Percentiles rank a stretch among this genome's conserved stretches.
phyloP scores from a whole-genome alignment of 2,888 invertebrate genomes.

The Mylabris sibirica region DNA sequence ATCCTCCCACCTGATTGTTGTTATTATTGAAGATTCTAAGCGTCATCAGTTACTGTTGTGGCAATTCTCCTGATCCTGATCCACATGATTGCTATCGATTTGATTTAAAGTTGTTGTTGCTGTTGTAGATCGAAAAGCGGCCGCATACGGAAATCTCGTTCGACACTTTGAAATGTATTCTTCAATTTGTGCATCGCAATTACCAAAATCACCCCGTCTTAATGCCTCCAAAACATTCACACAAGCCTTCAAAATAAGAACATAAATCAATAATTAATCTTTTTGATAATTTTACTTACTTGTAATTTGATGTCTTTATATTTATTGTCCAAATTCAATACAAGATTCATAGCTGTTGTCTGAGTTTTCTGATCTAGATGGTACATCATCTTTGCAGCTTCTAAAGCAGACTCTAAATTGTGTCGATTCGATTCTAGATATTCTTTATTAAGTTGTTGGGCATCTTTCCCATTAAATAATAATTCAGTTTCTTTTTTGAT shows the following conservation, averaged over 20 bases:
- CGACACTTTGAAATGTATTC: conserved; percentile 78
- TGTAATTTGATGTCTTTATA: conserved; percentile 64
- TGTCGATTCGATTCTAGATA: conserved; percentile 69
- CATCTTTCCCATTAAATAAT: conserved; percentile 67
- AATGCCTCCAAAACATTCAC: conserved; percentile 80
- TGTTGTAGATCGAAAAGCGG: conserved; percentile 69
- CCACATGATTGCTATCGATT: conserved; percentile 50
- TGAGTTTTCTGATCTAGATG: conserved; percentile 74
- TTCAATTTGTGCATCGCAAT: conserved; percentile 72
- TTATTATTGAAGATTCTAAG: conserved; percentile 17
- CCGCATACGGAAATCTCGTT: conserved; percentile 79
- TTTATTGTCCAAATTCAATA: conserved; percentile 66
- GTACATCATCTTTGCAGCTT: conserved; percentile 83
- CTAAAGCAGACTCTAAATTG: conserved; percentile 80
- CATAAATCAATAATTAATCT: neutral
- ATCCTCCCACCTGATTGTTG: conserved; percentile 30
- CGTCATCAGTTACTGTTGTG: conserved; percentile 56
- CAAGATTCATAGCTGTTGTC: conserved; percentile 70
- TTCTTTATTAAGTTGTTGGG: conserved; percentile 72
- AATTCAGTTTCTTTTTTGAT: conserved; percentile 64
- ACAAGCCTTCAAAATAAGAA: conserved; percentile 72
- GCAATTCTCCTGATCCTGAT: conserved; percentile 52
- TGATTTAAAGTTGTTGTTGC: conserved; percentile 38
- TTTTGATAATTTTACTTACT: conserved; percentile 54
- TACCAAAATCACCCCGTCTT: conserved; percentile 81